Conservation (phyloP, 2,888 invertebrate species). For the Drosophila paranaensis region DNA sequence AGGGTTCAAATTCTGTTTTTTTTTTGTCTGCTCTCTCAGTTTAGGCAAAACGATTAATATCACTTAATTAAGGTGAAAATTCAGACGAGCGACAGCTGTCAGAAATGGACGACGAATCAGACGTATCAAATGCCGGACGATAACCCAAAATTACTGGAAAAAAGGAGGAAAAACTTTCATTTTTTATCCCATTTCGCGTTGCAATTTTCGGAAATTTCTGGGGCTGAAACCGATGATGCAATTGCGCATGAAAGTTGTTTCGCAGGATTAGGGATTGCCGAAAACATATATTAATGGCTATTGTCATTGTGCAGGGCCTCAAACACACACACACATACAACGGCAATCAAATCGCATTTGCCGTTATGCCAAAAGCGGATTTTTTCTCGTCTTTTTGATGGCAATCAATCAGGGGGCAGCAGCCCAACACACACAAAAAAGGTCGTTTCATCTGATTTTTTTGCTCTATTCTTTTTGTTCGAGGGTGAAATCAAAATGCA, state of each 20-base stretch:
- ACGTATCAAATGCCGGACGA: constrained; percentile 63
- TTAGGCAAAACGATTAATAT: constrained; percentile 69
- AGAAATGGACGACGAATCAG: constrained; percentile 54
- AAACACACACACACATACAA: constrained; percentile 34
- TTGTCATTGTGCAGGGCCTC: constrained; percentile 48
- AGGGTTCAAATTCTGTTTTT: background rate
- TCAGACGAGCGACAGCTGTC: constrained; percentile 75
- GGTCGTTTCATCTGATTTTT: constrained; percentile 45
- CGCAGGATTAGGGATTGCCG: constrained; percentile 67
- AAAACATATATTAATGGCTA: constrained; percentile 78
- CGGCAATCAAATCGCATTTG: constrained; percentile 76
- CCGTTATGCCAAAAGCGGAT: constrained; percentile 77
- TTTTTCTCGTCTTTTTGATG: constrained; percentile 61
- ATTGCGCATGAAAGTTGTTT: constrained; percentile 66
- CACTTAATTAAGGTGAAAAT: constrained; percentile 81
- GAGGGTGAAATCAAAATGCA: constrained; percentile 73
- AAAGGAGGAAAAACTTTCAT: constrained; percentile 40
- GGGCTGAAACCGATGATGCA: constrained; percentile 45
- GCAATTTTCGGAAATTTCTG: constrained; percentile 39
- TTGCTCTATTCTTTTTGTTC: constrained; percentile 37
- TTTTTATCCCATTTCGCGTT: constrained; percentile 39
- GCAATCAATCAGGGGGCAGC: constrained; percentile 74
- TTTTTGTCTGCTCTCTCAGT: background rate
- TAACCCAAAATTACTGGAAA: constrained; percentile 52
- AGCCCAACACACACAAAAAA: constrained; percentile 32